These are phyloP conservation scores for Cetoscarus ocellatus DNA, from an alignment of 2,797 vertebrate species.

Conservation along the genomic window DNA sequence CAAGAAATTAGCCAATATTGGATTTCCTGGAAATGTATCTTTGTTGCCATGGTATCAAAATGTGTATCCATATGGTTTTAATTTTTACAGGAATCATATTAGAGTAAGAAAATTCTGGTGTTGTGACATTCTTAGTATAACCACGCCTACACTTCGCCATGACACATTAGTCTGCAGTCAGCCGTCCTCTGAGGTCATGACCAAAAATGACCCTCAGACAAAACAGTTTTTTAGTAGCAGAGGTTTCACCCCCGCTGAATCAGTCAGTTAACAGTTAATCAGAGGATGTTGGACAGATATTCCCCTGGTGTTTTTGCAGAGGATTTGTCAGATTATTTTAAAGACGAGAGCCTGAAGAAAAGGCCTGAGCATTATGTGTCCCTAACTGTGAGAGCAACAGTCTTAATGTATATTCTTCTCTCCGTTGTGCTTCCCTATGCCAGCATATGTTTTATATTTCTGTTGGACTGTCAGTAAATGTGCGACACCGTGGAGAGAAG, in stretches of 20 bases:
- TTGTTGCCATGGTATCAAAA: too few relatives aligned
- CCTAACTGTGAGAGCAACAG: slow-evolving; percentile 48
- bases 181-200: background rate
- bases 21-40: too few relatives aligned
- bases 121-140: too few relatives aligned
- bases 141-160: too few relatives aligned
- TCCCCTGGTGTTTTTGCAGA: slow-evolving; percentile 37
- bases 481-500: slow-evolving; percentile 47
- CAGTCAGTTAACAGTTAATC: slow-evolving; percentile 38
- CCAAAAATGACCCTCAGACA: slow-evolving; percentile 10
- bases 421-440: slow-evolving; percentile 49
- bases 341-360: slow-evolving; percentile 32
- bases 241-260: background rate
- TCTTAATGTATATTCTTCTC: slow-evolving; percentile 30
- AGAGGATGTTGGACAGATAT: slow-evolving; percentile 35
- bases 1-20: too few relatives aligned
- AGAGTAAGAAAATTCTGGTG: too few relatives aligned
- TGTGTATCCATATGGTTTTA: too few relatives aligned
- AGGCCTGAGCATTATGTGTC: slow-evolving; percentile 17
- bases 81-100: too few relatives aligned
- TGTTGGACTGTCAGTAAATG: slow-evolving; percentile 47
- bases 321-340: slow-evolving; percentile 40
- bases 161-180: too few relatives aligned
- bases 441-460: slow-evolving; percentile 62
- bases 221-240: slow-evolving; percentile 2